These are phyloP conservation scores for Noctuana brunneofusca DNA, from an alignment of 2,888 invertebrate genomes.

Conservation along the genomic window DNA sequence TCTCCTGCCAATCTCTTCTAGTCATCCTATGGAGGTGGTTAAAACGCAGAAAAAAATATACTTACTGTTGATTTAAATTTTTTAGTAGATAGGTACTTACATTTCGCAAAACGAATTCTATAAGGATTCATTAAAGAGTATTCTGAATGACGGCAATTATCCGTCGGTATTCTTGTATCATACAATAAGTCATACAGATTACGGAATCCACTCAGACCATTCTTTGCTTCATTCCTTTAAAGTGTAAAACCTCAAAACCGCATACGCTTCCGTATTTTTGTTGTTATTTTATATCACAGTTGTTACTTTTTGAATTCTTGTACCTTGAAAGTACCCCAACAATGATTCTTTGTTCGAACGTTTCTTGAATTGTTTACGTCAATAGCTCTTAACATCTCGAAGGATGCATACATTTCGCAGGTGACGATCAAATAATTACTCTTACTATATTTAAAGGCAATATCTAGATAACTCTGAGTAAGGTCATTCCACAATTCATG, in stretches of 20 bases:
- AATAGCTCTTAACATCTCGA: neutral
- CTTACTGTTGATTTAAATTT: neutral
- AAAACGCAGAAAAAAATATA: neutral
- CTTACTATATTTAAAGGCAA: no score
- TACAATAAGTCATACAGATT: slow-evolving; percentile 26
- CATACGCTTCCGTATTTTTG: slow-evolving; percentile 63
- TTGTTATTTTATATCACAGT: slow-evolving; percentile 63
- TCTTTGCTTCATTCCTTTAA: slow-evolving; percentile 41
- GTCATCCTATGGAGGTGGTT: no score
- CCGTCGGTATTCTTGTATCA: slow-evolving; percentile 16
- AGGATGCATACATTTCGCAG: slow-evolving; percentile 1
- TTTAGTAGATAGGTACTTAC: no score
- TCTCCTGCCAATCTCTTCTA: no score
- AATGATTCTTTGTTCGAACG: slow-evolving; percentile 17
- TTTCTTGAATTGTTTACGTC: neutral
- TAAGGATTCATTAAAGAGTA: neutral
- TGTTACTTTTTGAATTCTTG: slow-evolving; percentile 27
- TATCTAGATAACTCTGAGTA: no score
- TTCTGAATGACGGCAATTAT: slow-evolving; percentile 17
- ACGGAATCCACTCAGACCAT: slow-evolving; percentile 17
- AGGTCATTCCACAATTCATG: no score
- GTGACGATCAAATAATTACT: neutral
- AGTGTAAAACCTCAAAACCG: slow-evolving; percentile 63
- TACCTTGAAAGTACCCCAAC: slow-evolving; percentile 24
- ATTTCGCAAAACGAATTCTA: neutral